These are phyloP conservation scores for Halocynthia aurantium DNA, from an alignment of 23 tunicate species.

Conservation along the genomic window DNA sequence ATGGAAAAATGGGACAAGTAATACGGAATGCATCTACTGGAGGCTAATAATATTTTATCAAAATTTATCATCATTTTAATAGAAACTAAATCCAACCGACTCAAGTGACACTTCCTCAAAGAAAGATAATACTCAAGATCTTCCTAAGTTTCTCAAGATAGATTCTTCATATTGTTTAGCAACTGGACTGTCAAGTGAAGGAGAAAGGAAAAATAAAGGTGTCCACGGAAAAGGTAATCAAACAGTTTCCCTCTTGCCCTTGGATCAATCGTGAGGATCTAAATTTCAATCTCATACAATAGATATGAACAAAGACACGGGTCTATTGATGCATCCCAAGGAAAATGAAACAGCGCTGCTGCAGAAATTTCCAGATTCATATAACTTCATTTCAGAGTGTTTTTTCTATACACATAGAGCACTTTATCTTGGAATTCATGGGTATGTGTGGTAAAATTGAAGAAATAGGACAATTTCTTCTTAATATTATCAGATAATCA, in stretches of 20 bases:
- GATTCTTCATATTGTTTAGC: conserved; percentile 7
- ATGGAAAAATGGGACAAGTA: not conserved
- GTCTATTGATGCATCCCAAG: conserved; percentile 5
- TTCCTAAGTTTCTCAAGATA: too few relatives aligned
- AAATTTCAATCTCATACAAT: not conserved
- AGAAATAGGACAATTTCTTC: too few relatives aligned
- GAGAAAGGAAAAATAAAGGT: not conserved
- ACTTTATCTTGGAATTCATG: conserved; percentile 49
- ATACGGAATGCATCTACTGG: too few relatives aligned
- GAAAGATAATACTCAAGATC: too few relatives aligned
- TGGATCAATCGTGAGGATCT: not conserved
- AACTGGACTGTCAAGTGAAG: not conserved
- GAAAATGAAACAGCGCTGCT: conserved; percentile 10
- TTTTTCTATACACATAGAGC: conserved; percentile 53
- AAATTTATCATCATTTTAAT: too few relatives aligned
- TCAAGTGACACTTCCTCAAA: too few relatives aligned
- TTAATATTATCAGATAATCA: too few relatives aligned
- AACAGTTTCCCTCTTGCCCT: not conserved
- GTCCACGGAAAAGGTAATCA: conserved; percentile 8
- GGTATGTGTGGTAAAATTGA: conserved; percentile 10
- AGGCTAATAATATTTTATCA: too few relatives aligned
- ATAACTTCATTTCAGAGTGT: conserved; percentile 52
- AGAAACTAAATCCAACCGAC: too few relatives aligned
- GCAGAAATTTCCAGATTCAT: conserved; percentile 7
- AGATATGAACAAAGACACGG: conserved; percentile 43